phyloP scores from a whole-genome alignment of 1,140 invertebrate species.

The Dufourea novaeangliae region DNA sequence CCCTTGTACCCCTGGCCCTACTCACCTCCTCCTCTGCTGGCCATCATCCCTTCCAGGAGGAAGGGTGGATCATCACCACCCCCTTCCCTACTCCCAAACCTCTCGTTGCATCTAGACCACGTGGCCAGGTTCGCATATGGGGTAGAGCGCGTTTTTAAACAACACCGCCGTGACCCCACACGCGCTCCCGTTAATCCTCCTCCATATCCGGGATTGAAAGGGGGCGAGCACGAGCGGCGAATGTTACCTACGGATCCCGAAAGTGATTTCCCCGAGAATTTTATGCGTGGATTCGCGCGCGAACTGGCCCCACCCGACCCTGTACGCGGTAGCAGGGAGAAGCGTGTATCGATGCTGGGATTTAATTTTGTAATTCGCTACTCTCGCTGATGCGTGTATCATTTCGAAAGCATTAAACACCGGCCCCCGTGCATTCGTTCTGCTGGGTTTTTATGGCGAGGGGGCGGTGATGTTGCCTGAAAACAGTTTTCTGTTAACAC shows the following conservation, averaged over 20 bases:
- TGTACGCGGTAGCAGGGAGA: background rate
- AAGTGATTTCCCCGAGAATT: constrained; percentile 42
- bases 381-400: constrained; percentile 7
- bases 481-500: background rate
- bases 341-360: background rate
- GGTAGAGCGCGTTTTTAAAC: constrained; percentile 62
- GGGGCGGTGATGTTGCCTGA: background rate
- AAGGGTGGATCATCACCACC: background rate
- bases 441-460: background rate
- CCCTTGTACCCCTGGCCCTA: background rate
- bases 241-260: background rate
- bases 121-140: constrained; percentile 31
- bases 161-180: constrained; percentile 18
- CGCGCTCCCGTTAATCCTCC: constrained; percentile 43
- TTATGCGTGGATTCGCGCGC: constrained; percentile 5
- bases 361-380: constrained; percentile 13
- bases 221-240: constrained; percentile 12
- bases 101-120: constrained; percentile 24
- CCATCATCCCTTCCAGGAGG: background rate
- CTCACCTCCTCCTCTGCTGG: background rate
- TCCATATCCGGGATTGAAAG: constrained; percentile 37
- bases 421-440: background rate
- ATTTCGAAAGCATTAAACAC: constrained; percentile 14
- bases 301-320: background rate
- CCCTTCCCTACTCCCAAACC: constrained; percentile 8